Conservation (phyloP, 1,140 invertebrate genomes). For the Heliconius hewitsoni region DNA sequence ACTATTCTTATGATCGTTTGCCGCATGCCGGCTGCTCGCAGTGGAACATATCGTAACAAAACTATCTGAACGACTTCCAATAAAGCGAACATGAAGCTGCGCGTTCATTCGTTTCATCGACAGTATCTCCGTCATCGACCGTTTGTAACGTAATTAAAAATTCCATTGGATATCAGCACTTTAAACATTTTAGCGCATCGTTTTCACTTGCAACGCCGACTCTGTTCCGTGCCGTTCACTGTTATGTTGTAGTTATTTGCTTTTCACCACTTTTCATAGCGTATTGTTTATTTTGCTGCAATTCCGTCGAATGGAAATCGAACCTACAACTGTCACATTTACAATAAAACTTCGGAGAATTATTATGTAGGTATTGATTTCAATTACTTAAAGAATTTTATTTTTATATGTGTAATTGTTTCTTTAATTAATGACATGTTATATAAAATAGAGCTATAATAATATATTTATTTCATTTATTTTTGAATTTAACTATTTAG, state of each 20-base stretch:
- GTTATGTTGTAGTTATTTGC: no score
- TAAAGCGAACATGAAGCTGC: neutral
- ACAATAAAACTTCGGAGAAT: neutral
- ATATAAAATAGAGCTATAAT: no score
- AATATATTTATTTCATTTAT: no score
- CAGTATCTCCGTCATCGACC: neutral
- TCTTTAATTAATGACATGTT: no score
- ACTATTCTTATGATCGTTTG: neutral
- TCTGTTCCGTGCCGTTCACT: no score
- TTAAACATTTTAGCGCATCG: constrained; percentile 5
- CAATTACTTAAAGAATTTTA: neutral
- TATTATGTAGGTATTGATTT: neutral
- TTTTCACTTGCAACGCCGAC: neutral
- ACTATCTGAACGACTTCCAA: neutral
- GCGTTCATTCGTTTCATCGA: neutral
- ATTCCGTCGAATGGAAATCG: no score
- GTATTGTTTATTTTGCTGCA: no score
- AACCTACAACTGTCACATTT: no score
- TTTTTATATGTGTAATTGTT: neutral
- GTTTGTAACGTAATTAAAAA: constrained; percentile 23
- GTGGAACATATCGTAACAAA: neutral
- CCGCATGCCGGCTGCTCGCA: neutral
- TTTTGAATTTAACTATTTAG: no score
- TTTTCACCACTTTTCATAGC: no score
- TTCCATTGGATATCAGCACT: constrained; percentile 15